Evolutionary conservation across 2,797 vertebrate species (phyloP).

Genomic region (Sitta carolinensis): DNA sequence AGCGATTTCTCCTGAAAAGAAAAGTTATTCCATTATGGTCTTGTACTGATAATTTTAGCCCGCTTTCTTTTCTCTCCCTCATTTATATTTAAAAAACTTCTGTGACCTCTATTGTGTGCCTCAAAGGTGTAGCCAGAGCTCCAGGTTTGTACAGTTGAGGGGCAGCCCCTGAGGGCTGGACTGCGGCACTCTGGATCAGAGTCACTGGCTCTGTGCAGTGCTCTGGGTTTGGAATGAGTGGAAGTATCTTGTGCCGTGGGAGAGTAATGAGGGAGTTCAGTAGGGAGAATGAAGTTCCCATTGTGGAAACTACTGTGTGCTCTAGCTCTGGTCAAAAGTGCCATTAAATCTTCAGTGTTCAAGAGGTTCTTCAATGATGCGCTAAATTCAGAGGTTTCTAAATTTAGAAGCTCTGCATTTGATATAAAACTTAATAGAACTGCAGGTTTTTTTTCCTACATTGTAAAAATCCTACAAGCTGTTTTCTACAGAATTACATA

Average conservation of each 20-base stretch:
- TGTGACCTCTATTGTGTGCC: background rate
- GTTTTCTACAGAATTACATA: background rate
- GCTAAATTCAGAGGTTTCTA: background rate
- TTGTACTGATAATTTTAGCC: background rate
- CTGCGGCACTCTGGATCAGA: background rate
- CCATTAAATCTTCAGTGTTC: background rate
- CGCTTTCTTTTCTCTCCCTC: background rate
- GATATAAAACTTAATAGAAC: background rate
- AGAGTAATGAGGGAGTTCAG: background rate
- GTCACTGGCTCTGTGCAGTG: background rate
- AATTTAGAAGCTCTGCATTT: background rate
- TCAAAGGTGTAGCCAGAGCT: background rate
- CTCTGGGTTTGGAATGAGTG: background rate
- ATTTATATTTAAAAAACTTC: background rate
- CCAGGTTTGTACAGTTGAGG: background rate
- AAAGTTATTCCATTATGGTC: background rate
- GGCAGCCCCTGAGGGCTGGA: background rate
- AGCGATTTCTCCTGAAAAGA: background rate
- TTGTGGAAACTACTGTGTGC: background rate
- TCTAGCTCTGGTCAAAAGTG: background rate
- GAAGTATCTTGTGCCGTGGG: background rate
- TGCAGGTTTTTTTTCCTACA: rapidly evolving
- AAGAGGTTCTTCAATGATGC: background rate
- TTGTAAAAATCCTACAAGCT: background rate
- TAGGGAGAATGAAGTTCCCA: background rate